Evolutionary conservation across 2,888 invertebrate species (phyloP), one percentile per base, ranked within the genome.

Genomic region (Chesias legatella): DNA sequence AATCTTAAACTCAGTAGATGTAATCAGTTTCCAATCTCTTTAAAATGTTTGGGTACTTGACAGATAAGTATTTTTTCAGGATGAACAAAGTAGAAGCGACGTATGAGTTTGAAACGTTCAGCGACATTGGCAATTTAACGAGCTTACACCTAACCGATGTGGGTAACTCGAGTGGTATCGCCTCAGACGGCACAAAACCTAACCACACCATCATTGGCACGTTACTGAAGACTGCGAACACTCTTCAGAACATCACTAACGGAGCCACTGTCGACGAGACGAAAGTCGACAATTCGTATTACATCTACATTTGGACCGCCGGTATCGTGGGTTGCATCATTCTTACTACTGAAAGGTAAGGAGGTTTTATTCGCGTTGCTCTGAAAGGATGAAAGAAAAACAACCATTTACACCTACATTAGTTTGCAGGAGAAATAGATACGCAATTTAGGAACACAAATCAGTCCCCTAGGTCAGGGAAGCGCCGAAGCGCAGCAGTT

Each of bases 321-420:
- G 89, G 90, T 31, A 91, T 93, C 46, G 25, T 90, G 0, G 81
- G 81, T 1, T 90, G 91, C 32, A 90, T 93, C 20, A 8, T 92
- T 3, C 73, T 92, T 24, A 92, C 92, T 4, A 90, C 90, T n/a
- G 73, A 66, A 57, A 83, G 88, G 89, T 88, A 36, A 58, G 60
- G 52, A 31, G n/a, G 13, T 33, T 36, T 37, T 10, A 7, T 8
- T n/a, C n/a, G n/a, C n/a, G n/a, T n/a, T n/a, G n/a, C n/a, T n/a
- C n/a, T n/a, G n/a, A n/a, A n/a, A n/a, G n/a, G n/a, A n/a, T n/a
- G n/a, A n/a, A n/a, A n/a, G n/a, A n/a, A n/a, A n/a, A n/a, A n/a
- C n/a, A n/a, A n/a, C n/a, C n/a, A n/a, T n/a, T n/a, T n/a, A n/a
- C n/a, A n/a, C n/a, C n/a, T n/a, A n/a, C n/a, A n/a, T n/a, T n/a